phyloP scores from a whole-genome alignment of 2,113 vertebrate species.

The Lepisosteus oculatus region DNA sequence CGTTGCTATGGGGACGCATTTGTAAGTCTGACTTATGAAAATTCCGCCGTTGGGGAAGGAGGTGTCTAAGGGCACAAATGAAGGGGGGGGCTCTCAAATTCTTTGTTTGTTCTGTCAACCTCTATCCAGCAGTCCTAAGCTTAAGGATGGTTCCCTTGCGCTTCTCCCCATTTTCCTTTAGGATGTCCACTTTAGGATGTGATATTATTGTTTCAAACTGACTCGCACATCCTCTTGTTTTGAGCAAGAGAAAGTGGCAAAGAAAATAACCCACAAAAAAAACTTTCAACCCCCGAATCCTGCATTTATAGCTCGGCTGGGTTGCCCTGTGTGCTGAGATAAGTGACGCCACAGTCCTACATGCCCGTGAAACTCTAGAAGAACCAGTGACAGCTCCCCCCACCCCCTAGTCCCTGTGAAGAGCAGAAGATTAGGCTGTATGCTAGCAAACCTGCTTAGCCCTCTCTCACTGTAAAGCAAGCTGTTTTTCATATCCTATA shows the following conservation, averaged over 20 bases:
- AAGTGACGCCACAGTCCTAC: constrained; percentile 13
- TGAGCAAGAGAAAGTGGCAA: neutral
- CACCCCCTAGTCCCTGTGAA: constrained; percentile 30
- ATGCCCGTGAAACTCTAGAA: constrained; percentile 37
- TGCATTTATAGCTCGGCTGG: constrained; percentile 30
- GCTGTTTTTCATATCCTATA: constrained; percentile 70
- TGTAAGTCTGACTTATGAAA: neutral
- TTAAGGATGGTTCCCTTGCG: too few species aligned
- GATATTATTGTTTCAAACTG: neutral
- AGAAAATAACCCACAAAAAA: neutral
- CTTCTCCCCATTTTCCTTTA: too few species aligned
- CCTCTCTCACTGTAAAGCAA: constrained; percentile 53
- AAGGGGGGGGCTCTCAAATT: neutral
- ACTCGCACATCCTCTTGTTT: neutral
- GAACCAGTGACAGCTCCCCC: constrained; percentile 25
- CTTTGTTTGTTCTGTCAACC: too few species aligned
- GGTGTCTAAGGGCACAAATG: neutral
- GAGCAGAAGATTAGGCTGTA: constrained; percentile 34
- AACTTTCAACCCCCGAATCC: neutral
- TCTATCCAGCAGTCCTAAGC: too few species aligned
- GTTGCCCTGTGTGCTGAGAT: neutral
- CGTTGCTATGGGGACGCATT: neutral
- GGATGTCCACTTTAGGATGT: too few species aligned
- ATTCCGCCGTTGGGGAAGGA: neutral
- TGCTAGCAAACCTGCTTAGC: constrained; percentile 45